Evolutionary conservation across 1,140 invertebrate species (phyloP).

Genomic region (Drosophila lowei): DNA sequence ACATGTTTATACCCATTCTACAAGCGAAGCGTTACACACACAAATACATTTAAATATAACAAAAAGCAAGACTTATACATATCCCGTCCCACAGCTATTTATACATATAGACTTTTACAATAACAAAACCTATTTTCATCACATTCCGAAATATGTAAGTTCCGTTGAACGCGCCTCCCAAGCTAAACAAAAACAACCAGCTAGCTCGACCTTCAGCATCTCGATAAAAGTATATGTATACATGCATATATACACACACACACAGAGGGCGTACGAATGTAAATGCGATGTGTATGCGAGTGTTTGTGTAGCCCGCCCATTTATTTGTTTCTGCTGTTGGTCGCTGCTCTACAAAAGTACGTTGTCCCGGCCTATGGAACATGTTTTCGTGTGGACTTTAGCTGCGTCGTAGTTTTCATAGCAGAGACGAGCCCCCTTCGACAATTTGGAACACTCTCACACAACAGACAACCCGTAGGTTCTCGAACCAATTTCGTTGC

Average conservation of each 20-base stretch:
- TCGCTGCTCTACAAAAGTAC: conserved; percentile 27
- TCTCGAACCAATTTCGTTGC: conserved; percentile 42
- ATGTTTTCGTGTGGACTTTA: conserved; percentile 39
- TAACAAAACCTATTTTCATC: conserved; percentile 28
- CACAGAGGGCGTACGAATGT: too few species aligned
- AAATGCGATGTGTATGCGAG: background rate
- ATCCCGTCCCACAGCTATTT: conserved; percentile 14
- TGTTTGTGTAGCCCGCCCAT: background rate
- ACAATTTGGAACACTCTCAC: conserved; percentile 14
- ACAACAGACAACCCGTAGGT: conserved; percentile 21
- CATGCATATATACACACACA: background rate
- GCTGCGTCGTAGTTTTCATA: conserved; percentile 41
- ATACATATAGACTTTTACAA: conserved; percentile 33
- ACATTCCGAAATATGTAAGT: conserved; percentile 21
- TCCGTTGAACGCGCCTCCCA: conserved; percentile 39
- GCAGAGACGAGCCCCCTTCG: conserved; percentile 41
- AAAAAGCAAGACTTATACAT: conserved; percentile 26
- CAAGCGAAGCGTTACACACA: conserved; percentile 44
- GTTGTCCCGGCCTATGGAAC: conserved; percentile 32
- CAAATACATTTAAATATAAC: conserved; percentile 3
- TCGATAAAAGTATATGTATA: conserved; percentile 20
- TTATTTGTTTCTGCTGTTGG: conserved; percentile 20
- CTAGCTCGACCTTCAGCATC: conserved; percentile 46
- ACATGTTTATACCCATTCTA: conserved; percentile 55
- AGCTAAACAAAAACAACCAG: conserved; percentile 46